phyloP scores from a whole-genome alignment of 30 jellyfish, hydroid and myxozoan genomes.

The Chrysaora quinquecirrha region DNA sequence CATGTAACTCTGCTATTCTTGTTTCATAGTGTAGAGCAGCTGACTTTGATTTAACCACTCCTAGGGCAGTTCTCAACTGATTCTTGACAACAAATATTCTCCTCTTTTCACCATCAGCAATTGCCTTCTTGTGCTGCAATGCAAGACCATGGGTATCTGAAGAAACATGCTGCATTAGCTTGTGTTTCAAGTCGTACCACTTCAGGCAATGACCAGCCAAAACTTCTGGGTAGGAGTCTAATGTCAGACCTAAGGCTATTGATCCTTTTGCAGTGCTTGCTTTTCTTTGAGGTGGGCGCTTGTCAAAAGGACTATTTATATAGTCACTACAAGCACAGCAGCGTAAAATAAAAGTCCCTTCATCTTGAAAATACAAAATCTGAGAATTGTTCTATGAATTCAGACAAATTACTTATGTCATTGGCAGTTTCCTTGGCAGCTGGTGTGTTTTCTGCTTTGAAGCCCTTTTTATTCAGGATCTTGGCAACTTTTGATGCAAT shows the following conservation, averaged over 20 bases:
- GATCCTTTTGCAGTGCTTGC: neutral
- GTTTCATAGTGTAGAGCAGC: slow-evolving; percentile 39
- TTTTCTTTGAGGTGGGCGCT: no score
- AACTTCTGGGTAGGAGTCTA: slow-evolving; percentile 1
- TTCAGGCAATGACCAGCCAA: neutral
- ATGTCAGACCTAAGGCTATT: neutral
- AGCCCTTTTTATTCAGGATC: slow-evolving; percentile 1
- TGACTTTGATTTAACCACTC: slow-evolving; percentile 16
- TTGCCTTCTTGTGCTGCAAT: slow-evolving; percentile 4
- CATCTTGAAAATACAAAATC: slow-evolving; percentile 8
- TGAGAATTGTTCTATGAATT: no score
- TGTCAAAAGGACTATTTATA: no score
- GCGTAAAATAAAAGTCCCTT: no score
- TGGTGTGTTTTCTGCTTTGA: slow-evolving; percentile 6
- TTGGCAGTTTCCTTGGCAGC: slow-evolving; percentile 19
- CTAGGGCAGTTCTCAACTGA: no score
- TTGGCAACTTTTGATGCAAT: no score
- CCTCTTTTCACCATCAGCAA: neutral
- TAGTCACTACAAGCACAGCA: no score
- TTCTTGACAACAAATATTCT: slow-evolving; percentile 14
- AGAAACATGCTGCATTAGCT: no score
- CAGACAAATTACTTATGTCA: slow-evolving; percentile 4
- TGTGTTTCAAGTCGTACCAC: neutral
- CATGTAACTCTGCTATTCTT: slow-evolving; percentile 32
- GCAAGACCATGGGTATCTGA: slow-evolving; percentile 5